Base-by-base conservation (phyloP, 2,113 vertebrate species). In the Elaphurus davidianus region DNA sequence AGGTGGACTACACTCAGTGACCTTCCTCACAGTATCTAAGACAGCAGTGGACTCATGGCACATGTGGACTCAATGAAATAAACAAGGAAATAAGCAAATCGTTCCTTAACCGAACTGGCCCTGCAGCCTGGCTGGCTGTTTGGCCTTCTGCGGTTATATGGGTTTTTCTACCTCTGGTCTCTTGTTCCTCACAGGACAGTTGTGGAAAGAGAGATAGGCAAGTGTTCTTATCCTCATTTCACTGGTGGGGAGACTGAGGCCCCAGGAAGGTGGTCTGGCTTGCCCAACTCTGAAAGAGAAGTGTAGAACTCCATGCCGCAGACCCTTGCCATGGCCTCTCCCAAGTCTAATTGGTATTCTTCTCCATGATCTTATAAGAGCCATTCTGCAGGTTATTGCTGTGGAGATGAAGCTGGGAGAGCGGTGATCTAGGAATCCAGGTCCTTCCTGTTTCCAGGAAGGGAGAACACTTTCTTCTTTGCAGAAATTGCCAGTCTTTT, bases 51-150 rank as follows among this genome's bases (percentile, higher is more conserved):
- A 36, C 33, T 33, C 14, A 0, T 0, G 10, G 71, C 45, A 55
- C 54, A 36, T 2, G n/a, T 14, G 1, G 52, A 79, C 5, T 7
- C 1, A 25, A 7, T 13, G 62, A 62, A 33, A 84, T 12, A 14
- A 62, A 45, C 6, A 23, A 82, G 52, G 13, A 40, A 17, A 27
- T 1, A 10, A 54, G 23, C 87, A 30, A 52, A 36, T 16, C 52
- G 8, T 15, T n/a, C 57, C 23, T 9, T 47, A 3, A 2, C 81
- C 4, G 7, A n/a, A 6, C 47, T 0, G 2, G 45, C 30, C 71
- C 52, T 57, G 1, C 11, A 52, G 71, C 60, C 82, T 23, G 7
- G 12, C 40, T 55, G 7, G 1, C 64, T 8, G 19, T 33, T 78
- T 54, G 55, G 27, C 15, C 8, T 43, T 60, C 27, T 43, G 36